These are phyloP conservation scores for Lasioglossum baleicum DNA, from an alignment of 1,140 invertebrate genomes.

Conservation along the genomic window DNA sequence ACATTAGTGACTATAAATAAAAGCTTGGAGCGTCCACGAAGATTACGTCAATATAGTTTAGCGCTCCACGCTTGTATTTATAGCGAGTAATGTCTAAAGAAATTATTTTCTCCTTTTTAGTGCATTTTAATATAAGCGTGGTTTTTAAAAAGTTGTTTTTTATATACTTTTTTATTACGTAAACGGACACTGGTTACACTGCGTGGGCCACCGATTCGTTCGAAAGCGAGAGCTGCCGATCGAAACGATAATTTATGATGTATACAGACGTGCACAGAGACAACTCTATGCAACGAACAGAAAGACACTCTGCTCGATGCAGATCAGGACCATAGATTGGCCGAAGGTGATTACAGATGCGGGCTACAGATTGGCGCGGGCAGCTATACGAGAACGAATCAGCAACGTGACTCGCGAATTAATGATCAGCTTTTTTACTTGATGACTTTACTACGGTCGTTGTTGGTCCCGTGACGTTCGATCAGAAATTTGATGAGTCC, in stretches of 20 bases:
- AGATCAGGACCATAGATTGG: slow-evolving; percentile 39
- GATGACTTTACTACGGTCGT: slow-evolving; percentile 50
- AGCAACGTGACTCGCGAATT: slow-evolving; percentile 58
- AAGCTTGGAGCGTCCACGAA: too few species aligned
- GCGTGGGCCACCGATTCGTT: neutral
- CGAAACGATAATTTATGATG: slow-evolving; percentile 22
- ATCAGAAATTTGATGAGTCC: slow-evolving; percentile 34
- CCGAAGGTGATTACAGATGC: slow-evolving; percentile 40
- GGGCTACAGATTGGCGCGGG: slow-evolving; percentile 37
- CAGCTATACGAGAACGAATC: slow-evolving; percentile 50
- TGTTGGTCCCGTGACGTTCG: slow-evolving; percentile 8
- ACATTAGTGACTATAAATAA: too few species aligned
- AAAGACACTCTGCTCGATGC: slow-evolving; percentile 8
- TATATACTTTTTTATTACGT: too few species aligned
- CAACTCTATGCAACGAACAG: slow-evolving; percentile 24
- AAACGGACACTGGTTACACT: too few species aligned
- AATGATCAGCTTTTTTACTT: slow-evolving; percentile 37
- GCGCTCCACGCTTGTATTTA: too few species aligned
- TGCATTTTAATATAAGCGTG: too few species aligned
- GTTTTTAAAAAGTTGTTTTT: too few species aligned
- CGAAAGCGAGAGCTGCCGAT: neutral
- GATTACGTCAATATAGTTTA: too few species aligned
- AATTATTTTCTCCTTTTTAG: too few species aligned
- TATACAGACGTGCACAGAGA: slow-evolving; percentile 7
- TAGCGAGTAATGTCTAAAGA: too few species aligned